Evolutionary conservation across 2,113 vertebrate genomes (phyloP), one percentile per base, ranked within the genome.

Genomic region (Forbesichthys papilliferus): DNA sequence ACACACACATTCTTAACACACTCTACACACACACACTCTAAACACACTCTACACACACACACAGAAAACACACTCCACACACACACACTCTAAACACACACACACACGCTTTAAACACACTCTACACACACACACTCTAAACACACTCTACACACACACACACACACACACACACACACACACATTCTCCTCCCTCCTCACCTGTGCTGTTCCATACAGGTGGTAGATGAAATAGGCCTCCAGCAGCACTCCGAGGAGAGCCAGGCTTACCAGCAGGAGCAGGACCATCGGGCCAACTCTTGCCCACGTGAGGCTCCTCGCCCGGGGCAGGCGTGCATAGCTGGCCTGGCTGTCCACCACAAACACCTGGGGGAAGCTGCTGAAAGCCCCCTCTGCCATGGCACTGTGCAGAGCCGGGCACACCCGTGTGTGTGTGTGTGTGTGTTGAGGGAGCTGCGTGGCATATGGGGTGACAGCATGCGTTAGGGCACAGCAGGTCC

Each of bases 311-410:
- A 11, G 49, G 48, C 57, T 78, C 65, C 12, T 84, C 12, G 2
- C 4, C 0, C 10, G 3, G 9, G 86, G 77, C 48, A 66, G 1
- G 0, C 65, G 57, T 11, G 51, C 4, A 13, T 67, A 77, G 60
- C 33, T 67, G 3, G 80, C 81, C 12, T 80, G 86, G 48, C 72
- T 87, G 76, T 91, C 90, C 59, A 91, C 87, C 63, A 91, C 88
- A 73, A 91, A 91, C 61, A 91, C 85, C 69, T 91, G 87, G 3
- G 91, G 91, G 12, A 36, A 51, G 53, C 61, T 9, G 47, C 49
- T 64, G 42, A 42, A 16, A 0, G n/a, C 14, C 6, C 14, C 73
- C 55, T 91, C 88, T 57, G 83, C 61, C 89, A 91, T 91, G 62
- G 51, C 74, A 56, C 69, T 52, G 36, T 42, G 7, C 20, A 12